Conservation (phyloP, 2,888 invertebrate genomes). For the Lypha dubia region DNA sequence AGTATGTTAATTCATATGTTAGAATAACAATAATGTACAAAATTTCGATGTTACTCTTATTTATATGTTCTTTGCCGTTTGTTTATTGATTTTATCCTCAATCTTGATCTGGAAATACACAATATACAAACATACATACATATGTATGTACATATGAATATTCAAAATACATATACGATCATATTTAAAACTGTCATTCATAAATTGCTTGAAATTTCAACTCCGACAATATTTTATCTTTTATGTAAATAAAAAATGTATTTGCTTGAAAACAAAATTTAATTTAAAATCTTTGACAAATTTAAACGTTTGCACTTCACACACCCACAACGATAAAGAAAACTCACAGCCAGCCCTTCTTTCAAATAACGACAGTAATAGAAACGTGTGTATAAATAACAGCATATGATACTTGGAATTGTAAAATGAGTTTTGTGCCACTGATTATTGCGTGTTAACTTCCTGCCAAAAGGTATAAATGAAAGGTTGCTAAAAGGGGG, state of each 20-base stretch:
- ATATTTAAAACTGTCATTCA: not conserved
- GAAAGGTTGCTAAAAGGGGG: constrained; percentile 30
- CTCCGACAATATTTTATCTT: not conserved
- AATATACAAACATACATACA: not conserved
- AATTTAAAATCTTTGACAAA: constrained; percentile 9
- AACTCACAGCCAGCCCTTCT: not conserved
- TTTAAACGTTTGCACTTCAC: constrained; percentile 10
- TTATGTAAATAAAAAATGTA: not conserved
- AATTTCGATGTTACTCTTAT: no score
- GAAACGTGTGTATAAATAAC: constrained; percentile 39
- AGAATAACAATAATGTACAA: no score
- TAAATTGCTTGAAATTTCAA: not conserved
- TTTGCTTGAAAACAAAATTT: constrained; percentile 22
- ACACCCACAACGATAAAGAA: not conserved
- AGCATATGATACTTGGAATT: constrained; percentile 50
- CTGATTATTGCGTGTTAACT: constrained; percentile 71
- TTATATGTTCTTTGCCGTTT: no score
- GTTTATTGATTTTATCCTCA: no score
- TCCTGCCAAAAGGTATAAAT: constrained; percentile 58
- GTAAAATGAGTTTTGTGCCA: constrained; percentile 58
- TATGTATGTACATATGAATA: no score
- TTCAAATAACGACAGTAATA: constrained; percentile 4
- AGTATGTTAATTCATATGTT: no score
- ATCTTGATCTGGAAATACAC: not conserved
- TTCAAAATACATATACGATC: no score